Evolutionary conservation across 2,113 vertebrate genomes (phyloP).

Genomic region (Chloebia gouldiae): DNA sequence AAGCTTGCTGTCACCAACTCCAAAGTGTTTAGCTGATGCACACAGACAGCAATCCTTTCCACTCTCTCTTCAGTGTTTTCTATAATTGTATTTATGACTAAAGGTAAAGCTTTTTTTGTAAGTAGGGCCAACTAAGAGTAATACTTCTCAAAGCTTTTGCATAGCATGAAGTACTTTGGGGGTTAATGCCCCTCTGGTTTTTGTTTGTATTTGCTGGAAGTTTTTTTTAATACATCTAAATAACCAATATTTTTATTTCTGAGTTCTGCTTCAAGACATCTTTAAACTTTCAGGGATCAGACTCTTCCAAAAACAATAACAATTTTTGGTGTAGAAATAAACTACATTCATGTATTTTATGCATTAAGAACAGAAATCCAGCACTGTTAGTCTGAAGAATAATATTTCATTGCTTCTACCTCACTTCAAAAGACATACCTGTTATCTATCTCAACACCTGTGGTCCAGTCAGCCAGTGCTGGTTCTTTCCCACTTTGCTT

Average conservation of each 20-base stretch:
- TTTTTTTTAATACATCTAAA: not conserved
- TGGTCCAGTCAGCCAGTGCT: constrained; percentile 79
- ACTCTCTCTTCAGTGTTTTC: not conserved
- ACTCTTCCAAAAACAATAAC: not conserved
- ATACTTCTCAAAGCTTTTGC: not conserved
- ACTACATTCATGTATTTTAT: not conserved
- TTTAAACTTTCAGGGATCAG: not conserved
- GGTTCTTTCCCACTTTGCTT: constrained; percentile 69
- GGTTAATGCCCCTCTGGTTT: not conserved
- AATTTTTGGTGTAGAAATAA: not conserved
- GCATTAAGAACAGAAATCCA: not conserved
- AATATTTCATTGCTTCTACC: not conserved
- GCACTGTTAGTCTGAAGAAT: not conserved
- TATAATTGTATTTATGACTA: not conserved
- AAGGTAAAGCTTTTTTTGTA: not conserved
- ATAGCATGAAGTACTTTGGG: not conserved
- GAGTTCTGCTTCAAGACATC: not conserved
- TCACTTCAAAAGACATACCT: constrained; percentile 79
- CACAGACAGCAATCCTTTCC: not conserved
- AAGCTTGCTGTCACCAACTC: not conserved
- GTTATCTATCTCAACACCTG: constrained; percentile 73
- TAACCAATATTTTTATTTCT: not conserved
- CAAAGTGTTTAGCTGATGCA: not conserved
- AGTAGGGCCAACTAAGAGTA: not conserved
- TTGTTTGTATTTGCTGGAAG: rapidly evolving